Evolutionary conservation across 2,797 vertebrate species (phyloP).

Genomic region (Rousettus madagascariensis): DNA sequence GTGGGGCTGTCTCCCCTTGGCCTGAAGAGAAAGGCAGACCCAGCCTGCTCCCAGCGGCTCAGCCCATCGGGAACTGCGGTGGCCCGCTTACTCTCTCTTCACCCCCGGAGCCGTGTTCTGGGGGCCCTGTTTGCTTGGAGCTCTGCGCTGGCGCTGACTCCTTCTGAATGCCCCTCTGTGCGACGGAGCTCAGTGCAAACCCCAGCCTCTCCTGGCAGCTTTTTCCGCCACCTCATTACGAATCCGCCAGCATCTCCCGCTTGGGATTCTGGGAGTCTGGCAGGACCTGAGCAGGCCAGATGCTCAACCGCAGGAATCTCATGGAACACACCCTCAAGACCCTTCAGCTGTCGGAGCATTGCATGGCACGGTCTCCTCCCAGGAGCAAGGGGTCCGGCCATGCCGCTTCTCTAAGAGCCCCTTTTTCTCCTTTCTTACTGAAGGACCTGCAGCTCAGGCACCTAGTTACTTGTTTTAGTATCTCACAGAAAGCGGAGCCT

Average conservation of each 20-base stretch:
- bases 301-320: background rate
- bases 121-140: conserved; percentile 10
- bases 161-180: conserved; percentile 50
- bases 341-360: background rate
- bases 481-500: background rate
- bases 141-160: background rate
- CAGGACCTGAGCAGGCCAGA: background rate
- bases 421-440: background rate
- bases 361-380: background rate
- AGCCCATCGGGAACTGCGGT: rapidly evolving
- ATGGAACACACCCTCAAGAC: background rate
- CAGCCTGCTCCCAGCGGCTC: background rate
- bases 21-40: background rate
- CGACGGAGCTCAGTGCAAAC: background rate
- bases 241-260: background rate
- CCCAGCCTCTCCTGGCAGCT: background rate
- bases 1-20: background rate
- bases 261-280: conserved; percentile 32
- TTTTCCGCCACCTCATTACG: background rate
- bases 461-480: background rate
- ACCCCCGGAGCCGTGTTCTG: background rate
- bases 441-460: background rate
- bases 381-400: background rate
- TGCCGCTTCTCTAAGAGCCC: background rate
- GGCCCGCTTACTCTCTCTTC: background rate